phyloP scores from a whole-genome alignment of 1,140 invertebrate genomes.

The Gryllus bimaculatus region DNA sequence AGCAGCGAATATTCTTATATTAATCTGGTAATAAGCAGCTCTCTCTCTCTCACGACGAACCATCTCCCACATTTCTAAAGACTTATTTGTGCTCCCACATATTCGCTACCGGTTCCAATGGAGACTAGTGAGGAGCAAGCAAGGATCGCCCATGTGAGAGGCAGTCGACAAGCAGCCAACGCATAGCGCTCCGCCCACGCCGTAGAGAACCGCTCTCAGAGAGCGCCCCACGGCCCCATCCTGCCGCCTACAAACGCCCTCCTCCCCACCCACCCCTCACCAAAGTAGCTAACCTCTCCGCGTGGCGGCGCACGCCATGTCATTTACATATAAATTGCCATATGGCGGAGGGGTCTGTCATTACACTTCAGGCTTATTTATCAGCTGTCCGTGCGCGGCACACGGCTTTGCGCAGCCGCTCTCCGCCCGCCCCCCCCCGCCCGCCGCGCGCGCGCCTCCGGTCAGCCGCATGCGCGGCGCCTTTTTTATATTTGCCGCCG shows the following conservation, averaged over 20 bases:
- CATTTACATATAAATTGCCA: slow-evolving; percentile 5
- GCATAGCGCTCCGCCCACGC: neutral
- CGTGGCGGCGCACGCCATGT: too few relatives aligned
- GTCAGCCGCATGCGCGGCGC: neutral
- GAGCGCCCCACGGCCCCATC: neutral
- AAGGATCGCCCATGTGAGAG: too few relatives aligned
- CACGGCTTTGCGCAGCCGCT: neutral
- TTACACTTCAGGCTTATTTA: slow-evolving; percentile 5
- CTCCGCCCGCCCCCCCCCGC: too few relatives aligned
- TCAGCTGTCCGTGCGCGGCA: neutral
- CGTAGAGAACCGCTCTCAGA: neutral
- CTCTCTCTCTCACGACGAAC: too few relatives aligned
- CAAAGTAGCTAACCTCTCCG: neutral
- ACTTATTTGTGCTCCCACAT: too few relatives aligned
- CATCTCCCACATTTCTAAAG: too few relatives aligned
- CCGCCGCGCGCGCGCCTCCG: neutral
- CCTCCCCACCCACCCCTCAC: neutral
- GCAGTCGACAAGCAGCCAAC: too few relatives aligned
- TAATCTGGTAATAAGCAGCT: too few relatives aligned
- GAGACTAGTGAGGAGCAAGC: too few relatives aligned
- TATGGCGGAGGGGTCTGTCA: neutral
- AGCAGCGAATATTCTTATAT: too few relatives aligned
- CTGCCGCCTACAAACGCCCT: neutral
- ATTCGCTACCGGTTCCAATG: too few relatives aligned
- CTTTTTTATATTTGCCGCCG: too few relatives aligned